Conservation (phyloP, 92 coral and sea anemone species). For the Phenganax subtilis region DNA sequence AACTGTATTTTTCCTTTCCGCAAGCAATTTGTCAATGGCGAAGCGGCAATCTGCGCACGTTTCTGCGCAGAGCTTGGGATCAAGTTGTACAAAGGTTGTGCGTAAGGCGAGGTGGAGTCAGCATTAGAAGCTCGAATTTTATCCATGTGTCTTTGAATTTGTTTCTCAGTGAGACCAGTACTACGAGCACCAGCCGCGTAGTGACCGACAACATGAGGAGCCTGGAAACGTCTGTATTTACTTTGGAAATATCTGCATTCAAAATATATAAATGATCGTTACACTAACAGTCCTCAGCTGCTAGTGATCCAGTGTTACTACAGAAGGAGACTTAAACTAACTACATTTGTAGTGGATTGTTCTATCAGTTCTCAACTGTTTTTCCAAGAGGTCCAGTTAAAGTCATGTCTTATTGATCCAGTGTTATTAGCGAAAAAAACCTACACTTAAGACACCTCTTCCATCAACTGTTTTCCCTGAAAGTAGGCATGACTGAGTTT, state of each 20-base stretch:
- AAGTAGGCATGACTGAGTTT: no score
- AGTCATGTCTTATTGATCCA: no score
- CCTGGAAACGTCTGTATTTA: conserved; percentile 83
- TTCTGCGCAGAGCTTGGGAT: conserved; percentile 54
- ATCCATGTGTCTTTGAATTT: conserved; percentile 91
- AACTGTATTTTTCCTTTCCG: conserved; percentile 45
- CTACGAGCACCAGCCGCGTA: conserved; percentile 98
- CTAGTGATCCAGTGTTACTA: no score
- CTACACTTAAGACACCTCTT: no score
- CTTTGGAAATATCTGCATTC: conserved; percentile 72
- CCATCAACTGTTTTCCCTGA: no score
- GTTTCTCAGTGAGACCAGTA: conserved; percentile 91
- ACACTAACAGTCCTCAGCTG: neutral
- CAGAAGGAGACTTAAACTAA: no score
- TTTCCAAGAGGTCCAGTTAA: no score
- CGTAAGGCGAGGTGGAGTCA: conserved; percentile 90
- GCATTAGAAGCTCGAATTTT: conserved; percentile 84
- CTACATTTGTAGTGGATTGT: no score
- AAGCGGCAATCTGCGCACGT: conserved; percentile 38
- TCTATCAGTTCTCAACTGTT: no score
- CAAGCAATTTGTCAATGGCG: conserved; percentile 37
- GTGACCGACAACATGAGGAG: conserved; percentile 96
- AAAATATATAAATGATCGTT: neutral
- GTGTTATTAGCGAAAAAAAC: no score
- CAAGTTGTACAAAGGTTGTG: conserved; percentile 82